Evolutionary conservation across 1,140 invertebrate genomes (phyloP).

Genomic region (Chironomus tepperi): DNA sequence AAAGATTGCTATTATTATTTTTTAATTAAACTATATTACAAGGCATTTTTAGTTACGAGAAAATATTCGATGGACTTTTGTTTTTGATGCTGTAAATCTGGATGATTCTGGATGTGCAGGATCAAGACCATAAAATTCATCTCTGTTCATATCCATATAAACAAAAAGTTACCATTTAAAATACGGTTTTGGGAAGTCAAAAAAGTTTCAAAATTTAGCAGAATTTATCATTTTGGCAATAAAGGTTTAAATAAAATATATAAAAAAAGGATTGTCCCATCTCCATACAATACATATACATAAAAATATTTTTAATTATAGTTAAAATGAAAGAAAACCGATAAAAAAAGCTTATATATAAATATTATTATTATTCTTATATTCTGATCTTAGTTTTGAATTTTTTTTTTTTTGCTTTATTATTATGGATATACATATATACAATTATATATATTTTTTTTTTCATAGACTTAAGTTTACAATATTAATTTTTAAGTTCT

Average conservation of each 20-base stretch:
- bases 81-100: not conserved
- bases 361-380: not conserved
- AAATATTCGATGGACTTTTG: not conserved
- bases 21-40: not conserved
- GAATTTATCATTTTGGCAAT: constrained; percentile 3
- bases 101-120: not conserved
- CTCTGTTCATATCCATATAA: not conserved
- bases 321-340: not conserved
- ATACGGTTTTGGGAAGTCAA: constrained; percentile 1
- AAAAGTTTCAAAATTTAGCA: constrained; percentile 17
- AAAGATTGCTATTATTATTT: not conserved
- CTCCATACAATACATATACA: not conserved
- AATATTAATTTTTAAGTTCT: constrained; percentile 11
- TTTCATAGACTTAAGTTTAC: not conserved
- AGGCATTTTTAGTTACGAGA: not conserved
- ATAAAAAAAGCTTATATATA: constrained; percentile 4
- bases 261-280: not conserved
- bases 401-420: not conserved
- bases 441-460: not conserved
- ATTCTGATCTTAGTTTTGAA: constrained; percentile 8
- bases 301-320: constrained; percentile 4
- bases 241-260: not conserved
- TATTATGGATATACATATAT: not conserved
- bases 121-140: not conserved
- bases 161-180: constrained; percentile 16